A percentile compares a stretch with the other conserved stretches of the same genome.
Conservation (phyloP, 2,113 vertebrate genomes). For the Pangasianodon hypophthalmus region DNA sequence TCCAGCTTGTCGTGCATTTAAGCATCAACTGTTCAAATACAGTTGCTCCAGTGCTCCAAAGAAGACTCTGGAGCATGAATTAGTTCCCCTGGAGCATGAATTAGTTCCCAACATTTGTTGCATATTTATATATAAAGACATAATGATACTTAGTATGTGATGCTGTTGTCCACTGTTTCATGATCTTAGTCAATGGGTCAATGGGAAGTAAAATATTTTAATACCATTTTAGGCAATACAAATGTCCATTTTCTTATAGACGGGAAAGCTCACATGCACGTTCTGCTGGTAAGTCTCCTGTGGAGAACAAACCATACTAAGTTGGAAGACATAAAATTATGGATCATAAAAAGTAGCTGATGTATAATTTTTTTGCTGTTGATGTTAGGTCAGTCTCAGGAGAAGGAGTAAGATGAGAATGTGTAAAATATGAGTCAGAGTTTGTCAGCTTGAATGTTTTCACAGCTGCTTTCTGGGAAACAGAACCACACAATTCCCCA, state of each 20-base stretch:
- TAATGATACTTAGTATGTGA: too few species aligned
- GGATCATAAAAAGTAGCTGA: slow-evolving; percentile 26
- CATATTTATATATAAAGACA: background rate
- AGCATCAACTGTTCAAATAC: background rate
- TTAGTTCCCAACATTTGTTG: background rate
- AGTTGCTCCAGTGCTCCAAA: background rate
- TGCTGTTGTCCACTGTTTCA: too few species aligned
- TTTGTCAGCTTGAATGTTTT: slow-evolving; percentile 29
- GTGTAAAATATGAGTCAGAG: slow-evolving; percentile 33
- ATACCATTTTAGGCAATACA: background rate
- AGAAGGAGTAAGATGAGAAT: slow-evolving; percentile 18
- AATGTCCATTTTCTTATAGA: background rate
- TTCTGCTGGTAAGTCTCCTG: slow-evolving; percentile 2
- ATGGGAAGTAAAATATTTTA: background rate
- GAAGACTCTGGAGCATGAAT: background rate
- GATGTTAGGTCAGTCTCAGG: slow-evolving; percentile 15
- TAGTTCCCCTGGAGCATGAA: background rate
- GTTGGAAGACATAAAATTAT: slow-evolving; percentile 2
- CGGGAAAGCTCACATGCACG: background rate
- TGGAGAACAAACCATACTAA: background rate
- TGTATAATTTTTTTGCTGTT: slow-evolving; percentile 9
- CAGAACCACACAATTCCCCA: background rate
- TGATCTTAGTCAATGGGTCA: too few species aligned
- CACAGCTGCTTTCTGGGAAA: slow-evolving; percentile 29
- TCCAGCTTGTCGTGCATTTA: background rate